phyloP scores from a whole-genome alignment of 2,797 vertebrate species.

The Scomberomorus guttatus region DNA sequence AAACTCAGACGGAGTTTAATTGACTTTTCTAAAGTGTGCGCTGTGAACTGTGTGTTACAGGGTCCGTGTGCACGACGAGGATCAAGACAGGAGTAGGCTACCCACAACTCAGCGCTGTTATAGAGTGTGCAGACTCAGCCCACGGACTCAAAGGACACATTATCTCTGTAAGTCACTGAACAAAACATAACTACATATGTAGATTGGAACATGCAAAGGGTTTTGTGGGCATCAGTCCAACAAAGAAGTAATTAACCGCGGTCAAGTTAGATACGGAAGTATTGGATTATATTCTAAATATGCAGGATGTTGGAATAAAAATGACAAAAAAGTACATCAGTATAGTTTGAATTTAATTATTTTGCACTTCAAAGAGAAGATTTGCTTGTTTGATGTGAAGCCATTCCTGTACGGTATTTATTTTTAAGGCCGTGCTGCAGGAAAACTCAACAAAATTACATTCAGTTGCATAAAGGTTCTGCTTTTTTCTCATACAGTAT shows the following conservation, averaged over 20 bases:
- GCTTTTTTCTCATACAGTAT: background rate
- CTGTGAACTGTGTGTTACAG: conserved; percentile 76
- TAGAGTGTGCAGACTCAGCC: conserved; percentile 98
- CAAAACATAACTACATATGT: background rate
- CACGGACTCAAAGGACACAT: conserved; percentile 99
- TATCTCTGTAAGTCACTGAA: conserved; percentile 91
- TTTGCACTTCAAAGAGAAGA: background rate
- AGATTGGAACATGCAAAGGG: background rate
- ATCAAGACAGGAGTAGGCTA: conserved; percentile 99
- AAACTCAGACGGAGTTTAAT: background rate
- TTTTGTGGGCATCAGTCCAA: background rate
- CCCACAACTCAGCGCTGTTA: conserved; percentile 98
- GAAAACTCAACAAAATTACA: background rate
- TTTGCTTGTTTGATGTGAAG: background rate
- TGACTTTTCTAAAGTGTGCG: background rate
- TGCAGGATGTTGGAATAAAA: background rate
- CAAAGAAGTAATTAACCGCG: background rate
- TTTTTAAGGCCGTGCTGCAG: background rate
- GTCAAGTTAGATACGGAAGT: too few relatives aligned
- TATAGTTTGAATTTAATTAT: background rate
- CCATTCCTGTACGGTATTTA: background rate
- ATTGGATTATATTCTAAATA: background rate
- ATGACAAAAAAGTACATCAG: background rate
- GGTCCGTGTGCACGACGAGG: conserved; percentile 98
- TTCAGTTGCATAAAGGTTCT: background rate